Base-by-base conservation (phyloP, 2,113 vertebrate species). In the Scolopax mira region DNA sequence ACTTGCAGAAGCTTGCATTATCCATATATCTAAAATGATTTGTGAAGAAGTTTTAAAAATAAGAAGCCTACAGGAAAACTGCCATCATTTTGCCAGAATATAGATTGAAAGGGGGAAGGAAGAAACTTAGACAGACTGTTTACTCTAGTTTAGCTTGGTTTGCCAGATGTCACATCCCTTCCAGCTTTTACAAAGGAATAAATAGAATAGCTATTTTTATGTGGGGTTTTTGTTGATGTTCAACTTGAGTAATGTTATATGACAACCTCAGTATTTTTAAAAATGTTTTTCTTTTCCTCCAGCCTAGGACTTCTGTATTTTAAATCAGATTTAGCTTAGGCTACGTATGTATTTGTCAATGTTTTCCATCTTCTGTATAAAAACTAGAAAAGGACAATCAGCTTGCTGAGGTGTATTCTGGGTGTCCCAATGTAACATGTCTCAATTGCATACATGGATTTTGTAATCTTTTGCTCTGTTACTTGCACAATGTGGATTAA, bases 381-480 rank as follows among this genome's bases (percentile, higher is more conserved):
- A 72, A 91, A 12, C 13, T 57, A 35, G 52, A 81, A 41, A 58
- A 77, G 58, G 9, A 51, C 23, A 5, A 19, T 87, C 37, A 41
- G 14, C 33, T 77, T 81, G 39, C 39, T 75, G 49, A 75, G n/a
- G 22, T 83, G 17, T 88, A 28, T 79, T 81, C 60, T 57, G 57
- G 5, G 33, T 90, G 73, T 94, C 49, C 55, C 64, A 70, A 30
- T 57, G 58, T 79, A 94, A 73, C 39, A 31, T 0, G 3, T 82
- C 60, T 74, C 54, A 72, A 46, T 85, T 93, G 41, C 92, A 90
- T 79, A 92, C 92, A 92, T 65, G 39, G 55, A 44, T 96, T 95
- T 93, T 81, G 85, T 70, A 95, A 94, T 95, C 48, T 92, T 90
- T 88, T 94, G 58, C 66, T 55, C 35, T 83, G 44, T 75, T 85